Evolutionary conservation across 1,140 invertebrate species (phyloP), one percentile per base, ranked within the genome.

Genomic region (Drosophila murphyi): DNA sequence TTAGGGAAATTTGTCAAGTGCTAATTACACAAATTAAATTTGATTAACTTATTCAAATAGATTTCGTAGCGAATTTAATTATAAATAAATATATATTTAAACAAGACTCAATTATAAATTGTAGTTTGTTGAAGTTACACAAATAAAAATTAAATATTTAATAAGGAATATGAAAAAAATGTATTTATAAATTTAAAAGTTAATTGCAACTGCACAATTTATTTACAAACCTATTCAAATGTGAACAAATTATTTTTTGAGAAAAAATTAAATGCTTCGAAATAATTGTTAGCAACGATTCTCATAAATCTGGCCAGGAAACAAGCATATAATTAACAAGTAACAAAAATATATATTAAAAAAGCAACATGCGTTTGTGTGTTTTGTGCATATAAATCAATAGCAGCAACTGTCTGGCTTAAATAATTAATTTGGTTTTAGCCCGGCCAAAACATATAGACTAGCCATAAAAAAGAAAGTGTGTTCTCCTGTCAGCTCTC

Each of bases 361-460:
- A 55, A 31, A 37, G 35, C 0, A 29, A 12, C 20, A 43, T 54
- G 50, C 10, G 7, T 56, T 5, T 37, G 39, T 55, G 41, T 69
- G 35, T 61, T 32, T 45, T 71, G 48, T 62, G 57, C 54, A 52
- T 74, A 80, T 83, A 88, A 87, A 87, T 87, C 82, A 89, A 88
- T 83, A 74, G 62, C 41, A 76, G 57, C 51, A 70, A 72, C 72
- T 68, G 71, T 57, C 54, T 35, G 43, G 60, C 71, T 78, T 88
- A 85, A 89, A 89, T 88, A 88, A 85, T 88, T 85, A 88, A 88
- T 83, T 80, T 83, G 64, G 43, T 61, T 51, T 74, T 62, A 62
- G 61, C 39, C 45, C 39, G 73, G 55, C 69, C 62, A 61, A 73
- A 76, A 62, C 70, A 78, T 85, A 80, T 63, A 88, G 20, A 83